A percentile compares a stretch with the other conserved stretches of the same genome.
phyloP scores from a whole-genome alignment of 2,888 invertebrate genomes.

The Sepiola atlantica region DNA sequence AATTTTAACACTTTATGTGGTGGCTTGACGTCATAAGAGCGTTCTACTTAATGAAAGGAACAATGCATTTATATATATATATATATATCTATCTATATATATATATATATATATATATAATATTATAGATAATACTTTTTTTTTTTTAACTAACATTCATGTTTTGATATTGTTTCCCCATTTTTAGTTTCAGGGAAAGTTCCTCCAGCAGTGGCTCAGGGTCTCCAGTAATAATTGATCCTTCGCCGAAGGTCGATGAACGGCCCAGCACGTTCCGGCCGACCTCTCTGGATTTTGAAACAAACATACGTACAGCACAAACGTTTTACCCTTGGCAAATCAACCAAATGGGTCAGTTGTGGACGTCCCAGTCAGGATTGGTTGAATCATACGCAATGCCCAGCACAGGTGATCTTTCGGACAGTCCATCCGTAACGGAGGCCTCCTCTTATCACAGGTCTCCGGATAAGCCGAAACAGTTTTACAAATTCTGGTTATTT shows the following conservation, averaged over 20 bases:
- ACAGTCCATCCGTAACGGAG: conserved; percentile 64
- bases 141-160: not conserved
- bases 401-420: conserved; percentile 50
- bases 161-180: conserved; percentile 47
- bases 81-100: too few relatives aligned
- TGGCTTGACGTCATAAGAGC: too few relatives aligned
- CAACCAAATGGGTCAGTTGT: conserved; percentile 12
- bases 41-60: too few relatives aligned
- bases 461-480: conserved; percentile 76
- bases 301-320: not conserved
- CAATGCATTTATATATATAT: too few relatives aligned
- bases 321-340: conserved; percentile 42
- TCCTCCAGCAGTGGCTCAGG: conserved; percentile 72
- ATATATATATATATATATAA: too few relatives aligned
- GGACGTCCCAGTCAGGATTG: conserved; percentile 35
- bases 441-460: conserved; percentile 48
- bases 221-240: conserved; percentile 74
- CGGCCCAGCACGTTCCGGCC: conserved; percentile 51
- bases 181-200: conserved; percentile 55
- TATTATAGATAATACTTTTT: too few relatives aligned
- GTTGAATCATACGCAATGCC: conserved; percentile 62
- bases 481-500: conserved; percentile 85
- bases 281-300: not conserved
- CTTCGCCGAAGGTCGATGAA: conserved; percentile 65
- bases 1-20: too few relatives aligned